Percentiles rank a stretch among this genome's conserved stretches.
Evolutionary conservation across 2,113 vertebrate species (phyloP).

Genomic region (Poecile atricapillus): DNA sequence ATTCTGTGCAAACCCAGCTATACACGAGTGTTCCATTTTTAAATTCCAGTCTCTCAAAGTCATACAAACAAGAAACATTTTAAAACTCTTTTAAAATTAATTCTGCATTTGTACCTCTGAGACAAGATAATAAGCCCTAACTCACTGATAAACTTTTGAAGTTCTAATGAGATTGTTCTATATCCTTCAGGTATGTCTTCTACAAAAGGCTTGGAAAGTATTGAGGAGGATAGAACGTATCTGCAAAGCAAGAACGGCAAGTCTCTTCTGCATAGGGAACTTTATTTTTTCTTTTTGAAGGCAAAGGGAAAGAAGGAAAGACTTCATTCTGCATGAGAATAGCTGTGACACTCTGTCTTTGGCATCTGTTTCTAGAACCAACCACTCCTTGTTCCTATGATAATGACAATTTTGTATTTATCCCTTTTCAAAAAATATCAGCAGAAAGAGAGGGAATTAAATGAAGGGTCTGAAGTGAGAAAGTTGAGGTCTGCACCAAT

Average conservation of each 20-base stretch:
- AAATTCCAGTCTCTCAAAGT: background rate
- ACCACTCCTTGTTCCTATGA: background rate
- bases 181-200: background rate
- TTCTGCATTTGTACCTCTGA: background rate
- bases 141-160: background rate
- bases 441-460: background rate
- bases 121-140: background rate
- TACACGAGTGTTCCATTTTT: background rate
- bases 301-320: background rate
- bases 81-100: background rate
- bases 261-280: background rate
- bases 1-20: background rate
- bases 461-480: background rate
- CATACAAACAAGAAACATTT: background rate
- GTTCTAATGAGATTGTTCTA: background rate
- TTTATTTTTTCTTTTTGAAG: background rate
- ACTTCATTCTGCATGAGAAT: background rate
- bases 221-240: rapidly evolving
- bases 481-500: background rate
- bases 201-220: background rate
- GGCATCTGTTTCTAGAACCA: background rate
- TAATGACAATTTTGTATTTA: background rate
- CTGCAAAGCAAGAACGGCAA: background rate
- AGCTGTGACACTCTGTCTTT: background rate
- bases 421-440: background rate